Evolutionary conservation across 2,113 vertebrate species (phyloP), one percentile per base, ranked within the genome.

Genomic region (Sphaerodactylus townsendi): DNA sequence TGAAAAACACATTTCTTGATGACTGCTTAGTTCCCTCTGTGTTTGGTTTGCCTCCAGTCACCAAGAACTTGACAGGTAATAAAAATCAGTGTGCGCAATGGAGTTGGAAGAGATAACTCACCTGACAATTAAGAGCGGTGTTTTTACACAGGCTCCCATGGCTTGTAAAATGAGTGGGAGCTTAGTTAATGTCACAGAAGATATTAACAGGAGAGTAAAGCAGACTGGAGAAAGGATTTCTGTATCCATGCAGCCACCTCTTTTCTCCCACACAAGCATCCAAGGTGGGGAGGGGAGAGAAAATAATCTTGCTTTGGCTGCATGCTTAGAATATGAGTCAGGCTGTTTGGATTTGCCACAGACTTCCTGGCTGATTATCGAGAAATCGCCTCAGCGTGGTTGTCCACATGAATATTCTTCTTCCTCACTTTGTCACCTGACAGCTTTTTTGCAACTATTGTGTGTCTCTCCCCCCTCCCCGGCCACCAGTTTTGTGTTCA

Each of bases 1-100:
- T 53, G 85, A 83, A 90, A 91, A 92, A 91, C 66, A 86, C 92
- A 92, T 90, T 72, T 91, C 85, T 90, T 93, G 81, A 87, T 91
- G 79, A 33, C 75, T 44, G 10, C 86, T 90, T 90, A 84, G 92
- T 93, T 91, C 53, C 68, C 89, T 84, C 80, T 69, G 73, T 79
- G 70, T 74, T 87, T 91, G 71, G 30, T 73, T 91, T 91, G 85
- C 68, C 71, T 89, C 82, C 86, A 65, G 19, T 53, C 10, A 35
- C n/a, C 66, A 41, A 82, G 15, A 72, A 50, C 53, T 53, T 2
- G 1, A 19, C 59, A 76, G 77, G 82, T 41, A 64, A 87, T 69
- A 80, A 89, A 56, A 79, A 19, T 85, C 53, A 33, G 3, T 50
- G 35, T 10, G 86, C 41, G 11, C 6, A 28, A 1, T 79, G 15